phyloP scores from a whole-genome alignment of 2,797 vertebrate species.

The Gambusia yucatana region DNA sequence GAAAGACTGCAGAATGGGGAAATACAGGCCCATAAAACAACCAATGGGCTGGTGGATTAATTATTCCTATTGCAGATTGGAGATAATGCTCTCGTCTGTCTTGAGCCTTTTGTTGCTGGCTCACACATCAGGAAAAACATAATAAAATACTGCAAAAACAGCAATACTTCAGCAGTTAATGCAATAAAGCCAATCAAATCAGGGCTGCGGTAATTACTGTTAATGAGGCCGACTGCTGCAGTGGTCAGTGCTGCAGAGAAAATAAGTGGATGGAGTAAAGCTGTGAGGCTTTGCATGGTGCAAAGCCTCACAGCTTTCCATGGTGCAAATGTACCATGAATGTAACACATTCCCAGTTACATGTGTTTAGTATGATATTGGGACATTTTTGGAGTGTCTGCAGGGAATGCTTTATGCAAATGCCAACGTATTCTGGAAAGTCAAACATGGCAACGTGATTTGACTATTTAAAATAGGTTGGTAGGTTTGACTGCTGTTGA shows the following conservation, averaged over 20 bases:
- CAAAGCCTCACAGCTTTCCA: constrained; percentile 6
- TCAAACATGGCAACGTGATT: constrained; percentile 46
- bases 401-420: constrained; percentile 19
- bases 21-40: constrained; percentile 42
- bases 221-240: constrained; percentile 57
- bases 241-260: constrained; percentile 34
- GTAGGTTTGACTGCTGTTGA: neutral
- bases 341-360: neutral
- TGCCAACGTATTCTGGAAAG: constrained; percentile 26
- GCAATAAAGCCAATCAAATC: constrained; percentile 51
- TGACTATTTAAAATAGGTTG: constrained; percentile 69
- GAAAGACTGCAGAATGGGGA: neutral
- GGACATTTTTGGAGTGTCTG: constrained; percentile 1
- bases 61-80: constrained; percentile 50
- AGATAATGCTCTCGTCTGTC: constrained; percentile 51
- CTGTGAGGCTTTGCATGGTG: constrained; percentile 10
- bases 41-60: constrained; percentile 56
- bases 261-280: constrained; percentile 20
- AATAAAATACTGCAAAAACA: constrained; percentile 29
- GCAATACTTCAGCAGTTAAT: constrained; percentile 48
- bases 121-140: constrained; percentile 8
- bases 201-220: constrained; percentile 54
- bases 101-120: constrained; percentile 5
- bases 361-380: constrained; percentile 14
- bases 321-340: neutral